phyloP scores from a whole-genome alignment of 1,140 invertebrate species.

The Danaus melanippus region DNA sequence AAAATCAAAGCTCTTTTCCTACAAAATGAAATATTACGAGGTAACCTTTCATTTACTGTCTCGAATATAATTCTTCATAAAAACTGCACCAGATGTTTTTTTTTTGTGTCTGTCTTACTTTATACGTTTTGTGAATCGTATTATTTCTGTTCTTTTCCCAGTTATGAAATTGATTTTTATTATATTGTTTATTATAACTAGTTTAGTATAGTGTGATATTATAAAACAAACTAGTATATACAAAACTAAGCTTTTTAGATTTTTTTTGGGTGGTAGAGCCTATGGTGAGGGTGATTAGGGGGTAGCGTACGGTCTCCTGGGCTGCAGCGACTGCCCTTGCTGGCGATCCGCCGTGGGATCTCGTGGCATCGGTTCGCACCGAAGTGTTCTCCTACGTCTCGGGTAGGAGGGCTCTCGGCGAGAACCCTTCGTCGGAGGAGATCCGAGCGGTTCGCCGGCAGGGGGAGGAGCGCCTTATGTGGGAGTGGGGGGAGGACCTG shows the following conservation, averaged over 20 bases:
- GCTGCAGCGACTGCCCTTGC: too few relatives aligned
- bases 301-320: too few relatives aligned
- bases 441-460: too few relatives aligned
- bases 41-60: conserved; percentile 11
- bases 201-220: neutral
- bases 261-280: neutral
- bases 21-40: conserved; percentile 11
- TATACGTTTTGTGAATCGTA: neutral
- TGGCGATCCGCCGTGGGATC: too few relatives aligned
- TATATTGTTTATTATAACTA: neutral
- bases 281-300: too few relatives aligned
- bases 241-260: neutral
- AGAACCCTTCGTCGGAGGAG: too few relatives aligned
- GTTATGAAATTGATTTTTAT: conserved; percentile 1
- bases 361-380: too few relatives aligned
- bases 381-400: too few relatives aligned
- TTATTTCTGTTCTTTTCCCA: neutral
- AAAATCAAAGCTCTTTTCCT: conserved; percentile 7
- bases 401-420: too few relatives aligned
- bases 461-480: too few relatives aligned
- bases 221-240: too few relatives aligned
- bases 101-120: neutral
- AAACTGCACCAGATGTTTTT: conserved; percentile 2
- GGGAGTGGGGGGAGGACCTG: too few relatives aligned
- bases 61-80: conserved; percentile 8